Conservation (phyloP, 2,113 vertebrate species). For the Psilopsiagon aymara region DNA sequence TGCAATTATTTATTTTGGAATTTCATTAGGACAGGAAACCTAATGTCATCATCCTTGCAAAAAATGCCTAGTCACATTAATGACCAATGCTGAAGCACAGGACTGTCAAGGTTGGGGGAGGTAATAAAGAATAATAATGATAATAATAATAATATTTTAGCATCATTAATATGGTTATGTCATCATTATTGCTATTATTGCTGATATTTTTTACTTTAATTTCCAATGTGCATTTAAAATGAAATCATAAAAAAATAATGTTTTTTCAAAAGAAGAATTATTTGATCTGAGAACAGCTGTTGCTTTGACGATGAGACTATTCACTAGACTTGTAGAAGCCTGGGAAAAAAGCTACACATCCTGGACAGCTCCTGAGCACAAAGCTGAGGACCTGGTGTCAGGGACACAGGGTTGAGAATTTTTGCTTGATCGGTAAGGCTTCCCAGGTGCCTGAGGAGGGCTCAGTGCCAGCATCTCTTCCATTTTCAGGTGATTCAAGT, state of each 20-base stretch:
- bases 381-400: neutral
- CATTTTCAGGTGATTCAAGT: neutral
- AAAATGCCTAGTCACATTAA: neutral
- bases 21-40: neutral
- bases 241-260: neutral
- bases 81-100: neutral
- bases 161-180: neutral
- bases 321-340: neutral
- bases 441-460: no score
- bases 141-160: no score
- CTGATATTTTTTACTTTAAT: neutral
- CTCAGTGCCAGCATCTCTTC: neutral
- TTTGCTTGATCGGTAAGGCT: neutral
- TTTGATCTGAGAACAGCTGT: neutral
- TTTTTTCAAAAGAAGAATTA: neutral
- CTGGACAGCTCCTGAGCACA: neutral
- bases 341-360: neutral
- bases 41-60: neutral
- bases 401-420: neutral
- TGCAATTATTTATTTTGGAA: neutral
- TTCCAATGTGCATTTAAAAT: neutral
- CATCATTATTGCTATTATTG: neutral
- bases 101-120: neutral
- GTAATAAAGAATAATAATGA: no score
- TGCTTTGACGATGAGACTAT: neutral